A percentile compares a stretch with the other conserved stretches of the same genome.
Conservation (phyloP, 2,113 vertebrate species). For the Mustelus asterias region DNA sequence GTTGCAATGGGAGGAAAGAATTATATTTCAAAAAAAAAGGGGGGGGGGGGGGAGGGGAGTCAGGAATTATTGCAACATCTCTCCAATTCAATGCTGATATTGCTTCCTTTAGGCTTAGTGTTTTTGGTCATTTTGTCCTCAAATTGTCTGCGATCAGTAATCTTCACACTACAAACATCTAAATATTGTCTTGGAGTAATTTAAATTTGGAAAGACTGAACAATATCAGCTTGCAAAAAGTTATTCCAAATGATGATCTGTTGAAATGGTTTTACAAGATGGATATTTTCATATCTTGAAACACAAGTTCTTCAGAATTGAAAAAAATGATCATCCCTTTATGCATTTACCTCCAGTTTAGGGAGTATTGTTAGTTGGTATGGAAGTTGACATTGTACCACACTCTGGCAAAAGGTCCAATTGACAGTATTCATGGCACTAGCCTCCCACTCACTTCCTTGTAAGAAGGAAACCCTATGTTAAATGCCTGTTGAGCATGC, state of each 20-base stretch:
- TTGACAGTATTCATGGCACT: not conserved
- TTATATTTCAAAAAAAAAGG: not conserved
- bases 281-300: not conserved
- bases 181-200: not conserved
- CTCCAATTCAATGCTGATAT: not conserved
- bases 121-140: not conserved
- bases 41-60: too few species aligned
- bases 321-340: not conserved
- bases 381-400: not conserved
- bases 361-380: not conserved
- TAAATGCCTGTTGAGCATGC: not conserved
- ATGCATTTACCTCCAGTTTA: not conserved
- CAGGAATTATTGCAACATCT: not conserved
- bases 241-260: not conserved
- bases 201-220: not conserved
- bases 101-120: not conserved
- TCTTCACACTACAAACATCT: not conserved
- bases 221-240: not conserved
- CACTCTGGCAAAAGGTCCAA: not conserved
- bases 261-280: not conserved
- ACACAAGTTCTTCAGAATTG: not conserved
- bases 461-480: not conserved
- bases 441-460: conserved; percentile 10
- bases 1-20: not conserved
- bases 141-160: not conserved